These are phyloP conservation scores for Campylomormyrus numenius DNA, from an alignment of 2,113 vertebrate genomes.

Conservation along the genomic window DNA sequence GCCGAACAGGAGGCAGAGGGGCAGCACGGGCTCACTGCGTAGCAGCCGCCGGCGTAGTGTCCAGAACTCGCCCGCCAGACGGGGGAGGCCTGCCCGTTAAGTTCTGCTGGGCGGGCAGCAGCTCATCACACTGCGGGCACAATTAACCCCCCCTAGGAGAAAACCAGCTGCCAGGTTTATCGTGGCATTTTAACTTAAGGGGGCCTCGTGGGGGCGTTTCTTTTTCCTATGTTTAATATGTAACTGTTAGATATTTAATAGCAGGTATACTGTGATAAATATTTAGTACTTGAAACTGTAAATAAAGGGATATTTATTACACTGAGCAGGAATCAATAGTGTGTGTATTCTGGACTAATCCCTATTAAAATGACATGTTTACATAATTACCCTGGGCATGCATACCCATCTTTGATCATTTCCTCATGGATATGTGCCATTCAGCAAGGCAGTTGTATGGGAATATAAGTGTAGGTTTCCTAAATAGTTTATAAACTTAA, in stretches of 20 bases:
- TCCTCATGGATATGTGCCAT: background rate
- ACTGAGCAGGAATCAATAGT: slow-evolving; percentile 19
- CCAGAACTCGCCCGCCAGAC: slow-evolving; percentile 40
- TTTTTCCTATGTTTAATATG: background rate
- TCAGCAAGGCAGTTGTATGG: background rate
- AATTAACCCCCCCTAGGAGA: background rate
- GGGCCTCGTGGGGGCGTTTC: background rate
- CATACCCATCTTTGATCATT: background rate
- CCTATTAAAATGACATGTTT: slow-evolving; percentile 36
- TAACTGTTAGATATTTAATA: slow-evolving; percentile 24
- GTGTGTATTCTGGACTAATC: background rate
- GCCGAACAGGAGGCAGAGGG: slow-evolving; percentile 48
- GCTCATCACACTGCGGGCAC: background rate
- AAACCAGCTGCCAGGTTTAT: too few species aligned
- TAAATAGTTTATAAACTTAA: background rate
- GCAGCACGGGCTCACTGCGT: slow-evolving; percentile 26
- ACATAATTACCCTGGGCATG: slow-evolving; percentile 41
- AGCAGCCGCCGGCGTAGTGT: slow-evolving; percentile 53
- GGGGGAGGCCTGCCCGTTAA: slow-evolving; percentile 36
- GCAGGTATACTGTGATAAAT: slow-evolving; percentile 51
- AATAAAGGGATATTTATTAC: slow-evolving; percentile 82
- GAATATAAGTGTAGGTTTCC: background rate
- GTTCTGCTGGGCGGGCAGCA: slow-evolving; percentile 16
- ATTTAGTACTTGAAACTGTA: slow-evolving; percentile 83
- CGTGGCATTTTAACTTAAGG: background rate